Evolutionary conservation across 2,888 invertebrate species (phyloP), one percentile per base, ranked within the genome.

Genomic region (Chrysomela aeneicollis): DNA sequence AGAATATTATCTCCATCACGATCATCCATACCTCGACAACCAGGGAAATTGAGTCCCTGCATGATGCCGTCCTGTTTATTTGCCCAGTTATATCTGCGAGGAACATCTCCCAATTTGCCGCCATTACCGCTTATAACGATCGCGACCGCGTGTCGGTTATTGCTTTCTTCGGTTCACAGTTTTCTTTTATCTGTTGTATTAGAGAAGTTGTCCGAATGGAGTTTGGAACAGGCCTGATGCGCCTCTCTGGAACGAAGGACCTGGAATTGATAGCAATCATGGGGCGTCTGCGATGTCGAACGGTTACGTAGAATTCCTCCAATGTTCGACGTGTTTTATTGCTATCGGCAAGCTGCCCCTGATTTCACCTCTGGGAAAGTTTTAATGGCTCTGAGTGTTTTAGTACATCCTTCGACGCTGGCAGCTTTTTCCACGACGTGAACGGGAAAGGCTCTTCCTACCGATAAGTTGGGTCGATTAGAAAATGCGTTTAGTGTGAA

Each of bases 71-170:
- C n/a, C n/a, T n/a, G n/a, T n/a, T n/a, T n/a, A n/a, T 74, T 74
- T 74, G 74, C 66, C 61, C 66, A 73, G 70, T 74, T 72, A 71
- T 75, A 74, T 70, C 68, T 61, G 69, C 67, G 57, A 61, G 54
- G 67, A 67, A 62, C 69, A 55, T 75, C 72, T 74, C 73, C 71
- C 69, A 61, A 74, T 77, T 69, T 73, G 69, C 63, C 70, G 69
- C 71, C 75, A 76, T 78, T 78, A 78, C 78, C 74, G 78, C 73
- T 77, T 77, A 78, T 80, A 79, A 81, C 78, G 79, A 77, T 73
- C 73, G 75, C 71, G 73, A 71, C 78, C 78, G 79, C 74, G 76
- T 81, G 81, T 73, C 73, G 75, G 77, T 81, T 80, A 81, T 81
- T 79, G 78, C 81, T 78, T 79, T 79, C 78, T 80, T 78, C 74